These are phyloP conservation scores for Anguilla japonica DNA, from an alignment of 2,113 vertebrate species.

Conservation along the genomic window DNA sequence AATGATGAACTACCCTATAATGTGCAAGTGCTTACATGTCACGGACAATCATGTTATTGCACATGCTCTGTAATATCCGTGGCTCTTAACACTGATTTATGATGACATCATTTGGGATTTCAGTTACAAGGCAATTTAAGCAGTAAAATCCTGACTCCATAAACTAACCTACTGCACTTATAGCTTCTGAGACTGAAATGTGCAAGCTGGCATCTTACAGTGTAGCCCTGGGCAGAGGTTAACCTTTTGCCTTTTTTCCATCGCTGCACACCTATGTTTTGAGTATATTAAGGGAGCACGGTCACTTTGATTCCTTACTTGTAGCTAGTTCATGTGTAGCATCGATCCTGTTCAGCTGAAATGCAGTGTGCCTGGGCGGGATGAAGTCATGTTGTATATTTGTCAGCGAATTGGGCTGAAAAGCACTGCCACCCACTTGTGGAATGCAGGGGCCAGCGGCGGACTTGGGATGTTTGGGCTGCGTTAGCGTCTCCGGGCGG, in stretches of 20 bases:
- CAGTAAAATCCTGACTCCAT: not conserved
- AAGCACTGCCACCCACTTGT: not conserved
- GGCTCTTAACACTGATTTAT: not conserved
- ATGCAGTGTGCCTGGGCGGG: not conserved
- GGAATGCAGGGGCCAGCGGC: not conserved
- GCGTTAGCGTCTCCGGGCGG: not conserved
- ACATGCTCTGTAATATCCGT: not conserved
- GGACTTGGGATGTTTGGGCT: not conserved
- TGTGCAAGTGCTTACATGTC: not conserved
- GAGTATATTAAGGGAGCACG: not conserved
- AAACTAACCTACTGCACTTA: not conserved
- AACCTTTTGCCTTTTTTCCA: not conserved
- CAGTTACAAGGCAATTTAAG: not conserved
- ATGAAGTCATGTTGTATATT: not conserved
- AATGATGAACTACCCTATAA: not conserved
- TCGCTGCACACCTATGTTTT: not conserved
- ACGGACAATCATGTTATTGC: not conserved
- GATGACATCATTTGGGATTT: not conserved
- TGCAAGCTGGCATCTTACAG: not conserved
- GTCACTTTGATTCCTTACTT: not conserved
- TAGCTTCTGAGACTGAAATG: not conserved
- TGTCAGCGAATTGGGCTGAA: not conserved
- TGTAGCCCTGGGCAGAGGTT: not conserved
- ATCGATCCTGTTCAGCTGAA: not conserved
- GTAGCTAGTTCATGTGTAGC: not conserved